Percentiles rank a stretch among this genome's conserved stretches.
Conservation (phyloP, 1,140 invertebrate genomes). For the Caenorhabditis brenneri region DNA sequence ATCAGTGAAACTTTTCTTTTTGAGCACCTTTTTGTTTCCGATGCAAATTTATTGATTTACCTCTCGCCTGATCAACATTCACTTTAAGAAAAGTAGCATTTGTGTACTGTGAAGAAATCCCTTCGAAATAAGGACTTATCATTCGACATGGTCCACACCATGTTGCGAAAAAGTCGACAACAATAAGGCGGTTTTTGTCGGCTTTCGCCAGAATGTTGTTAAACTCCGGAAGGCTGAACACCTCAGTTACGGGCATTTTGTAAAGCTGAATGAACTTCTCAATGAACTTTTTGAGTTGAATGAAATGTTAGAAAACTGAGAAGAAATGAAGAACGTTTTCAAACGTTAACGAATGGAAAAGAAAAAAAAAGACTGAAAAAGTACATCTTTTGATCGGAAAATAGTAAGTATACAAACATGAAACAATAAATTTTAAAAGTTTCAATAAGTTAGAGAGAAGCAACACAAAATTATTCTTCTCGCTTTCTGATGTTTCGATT, state of each 20-base stretch:
- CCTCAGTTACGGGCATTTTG: neutral
- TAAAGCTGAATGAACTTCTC: neutral
- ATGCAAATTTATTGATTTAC: neutral
- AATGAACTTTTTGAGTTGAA: too few species aligned
- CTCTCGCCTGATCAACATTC: neutral
- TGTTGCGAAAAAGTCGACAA: neutral
- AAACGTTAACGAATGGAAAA: too few species aligned
- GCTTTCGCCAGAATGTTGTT: neutral
- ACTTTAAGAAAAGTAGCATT: slow-evolving; percentile 9
- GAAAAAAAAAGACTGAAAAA: too few species aligned
- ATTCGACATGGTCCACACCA: slow-evolving; percentile 14
- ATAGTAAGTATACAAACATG: too few species aligned
- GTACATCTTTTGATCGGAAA: too few species aligned
- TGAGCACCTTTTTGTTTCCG: too few species aligned
- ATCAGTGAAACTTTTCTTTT: too few species aligned
- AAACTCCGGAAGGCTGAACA: neutral
- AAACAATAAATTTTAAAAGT: neutral
- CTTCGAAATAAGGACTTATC: neutral
- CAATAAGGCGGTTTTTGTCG: neutral
- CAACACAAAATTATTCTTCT: slow-evolving; percentile 21
- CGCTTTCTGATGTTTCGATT: neutral
- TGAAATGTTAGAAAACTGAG: neutral
- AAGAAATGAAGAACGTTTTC: neutral
- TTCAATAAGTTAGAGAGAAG: neutral
- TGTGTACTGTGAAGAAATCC: neutral